Evolutionary conservation across 2,888 invertebrate species (phyloP).

Genomic region (Panorpa germanica): DNA sequence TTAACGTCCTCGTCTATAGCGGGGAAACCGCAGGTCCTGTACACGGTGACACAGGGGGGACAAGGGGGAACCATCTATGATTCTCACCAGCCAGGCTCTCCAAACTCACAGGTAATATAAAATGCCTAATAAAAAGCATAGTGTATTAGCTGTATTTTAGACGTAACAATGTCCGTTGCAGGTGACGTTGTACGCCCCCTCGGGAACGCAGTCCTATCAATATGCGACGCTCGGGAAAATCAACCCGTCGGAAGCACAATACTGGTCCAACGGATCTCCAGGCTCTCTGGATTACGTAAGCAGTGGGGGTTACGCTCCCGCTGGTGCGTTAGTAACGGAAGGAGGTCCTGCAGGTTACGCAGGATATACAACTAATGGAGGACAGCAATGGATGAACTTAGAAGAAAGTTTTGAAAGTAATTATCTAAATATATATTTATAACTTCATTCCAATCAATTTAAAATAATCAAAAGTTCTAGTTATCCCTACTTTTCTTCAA

Average conservation of each 20-base stretch:
- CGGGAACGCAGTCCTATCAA: slow-evolving; percentile 33
- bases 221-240: slow-evolving; percentile 18
- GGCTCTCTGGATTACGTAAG: slow-evolving; percentile 9
- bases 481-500: no score
- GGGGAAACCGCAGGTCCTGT: slow-evolving; percentile 30
- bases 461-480: no score
- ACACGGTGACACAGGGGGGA: slow-evolving; percentile 26
- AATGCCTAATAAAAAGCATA: neutral
- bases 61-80: slow-evolving; percentile 29
- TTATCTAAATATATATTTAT: no score
- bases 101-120: slow-evolving; percentile 28
- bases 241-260: slow-evolving; percentile 20
- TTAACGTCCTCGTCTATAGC: slow-evolving; percentile 38
- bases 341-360: slow-evolving; percentile 8
- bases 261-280: slow-evolving; percentile 12
- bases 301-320: slow-evolving; percentile 20
- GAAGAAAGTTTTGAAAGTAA: no score
- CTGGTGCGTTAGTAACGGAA: slow-evolving; percentile 18
- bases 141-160: neutral
- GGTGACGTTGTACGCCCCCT: slow-evolving; percentile 34
- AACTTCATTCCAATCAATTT: no score
- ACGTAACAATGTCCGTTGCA: slow-evolving; percentile 15
- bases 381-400: no score
- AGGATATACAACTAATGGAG: no score
- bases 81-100: slow-evolving; percentile 31